A percentile compares a stretch with the other conserved stretches of the same genome.
Evolutionary conservation across 2,888 invertebrate species (phyloP).

Genomic region (Prosopocoilus inquinatus): DNA sequence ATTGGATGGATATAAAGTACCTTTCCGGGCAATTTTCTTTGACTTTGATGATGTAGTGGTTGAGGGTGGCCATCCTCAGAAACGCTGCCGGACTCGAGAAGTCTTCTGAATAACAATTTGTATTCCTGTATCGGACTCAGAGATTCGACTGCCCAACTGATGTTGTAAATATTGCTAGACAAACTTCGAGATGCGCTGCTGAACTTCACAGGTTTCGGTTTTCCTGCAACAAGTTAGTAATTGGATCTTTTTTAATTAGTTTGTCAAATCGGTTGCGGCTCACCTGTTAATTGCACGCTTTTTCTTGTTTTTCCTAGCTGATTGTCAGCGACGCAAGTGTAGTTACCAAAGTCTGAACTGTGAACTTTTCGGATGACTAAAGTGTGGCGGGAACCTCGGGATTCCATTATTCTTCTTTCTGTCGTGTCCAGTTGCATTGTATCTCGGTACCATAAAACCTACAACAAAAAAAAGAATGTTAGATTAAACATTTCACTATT

Average conservation of each 20-base stretch:
- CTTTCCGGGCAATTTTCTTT: constrained; percentile 44
- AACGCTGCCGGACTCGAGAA: constrained; percentile 51
- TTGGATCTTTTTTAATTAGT: not conserved
- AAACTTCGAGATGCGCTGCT: constrained; percentile 62
- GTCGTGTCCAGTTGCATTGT: constrained; percentile 68
- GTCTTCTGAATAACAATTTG: constrained; percentile 62
- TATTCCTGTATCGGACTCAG: constrained; percentile 67
- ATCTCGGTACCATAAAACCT: constrained; percentile 69
- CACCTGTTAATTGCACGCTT: constrained; percentile 64
- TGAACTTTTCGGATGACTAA: constrained; percentile 67
- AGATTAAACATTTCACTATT: too few relatives aligned
- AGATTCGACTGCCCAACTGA: constrained; percentile 67
- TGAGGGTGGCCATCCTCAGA: constrained; percentile 49
- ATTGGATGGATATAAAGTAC: constrained; percentile 27
- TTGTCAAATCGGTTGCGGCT: constrained; percentile 9
- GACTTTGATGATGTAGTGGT: constrained; percentile 52
- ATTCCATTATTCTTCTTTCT: constrained; percentile 65
- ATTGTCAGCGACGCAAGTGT: constrained; percentile 69
- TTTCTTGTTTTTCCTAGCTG: constrained; percentile 64
- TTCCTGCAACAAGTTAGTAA: constrained; percentile 50
- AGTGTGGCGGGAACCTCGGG: constrained; percentile 64
- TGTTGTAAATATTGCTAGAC: constrained; percentile 62
- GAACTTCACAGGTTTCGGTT: constrained; percentile 64
- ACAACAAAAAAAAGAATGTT: too few relatives aligned
- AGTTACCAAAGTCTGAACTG: constrained; percentile 67